Evolutionary conservation across 2,113 vertebrate genomes (phyloP).

Genomic region (Peromyscus leucopus): DNA sequence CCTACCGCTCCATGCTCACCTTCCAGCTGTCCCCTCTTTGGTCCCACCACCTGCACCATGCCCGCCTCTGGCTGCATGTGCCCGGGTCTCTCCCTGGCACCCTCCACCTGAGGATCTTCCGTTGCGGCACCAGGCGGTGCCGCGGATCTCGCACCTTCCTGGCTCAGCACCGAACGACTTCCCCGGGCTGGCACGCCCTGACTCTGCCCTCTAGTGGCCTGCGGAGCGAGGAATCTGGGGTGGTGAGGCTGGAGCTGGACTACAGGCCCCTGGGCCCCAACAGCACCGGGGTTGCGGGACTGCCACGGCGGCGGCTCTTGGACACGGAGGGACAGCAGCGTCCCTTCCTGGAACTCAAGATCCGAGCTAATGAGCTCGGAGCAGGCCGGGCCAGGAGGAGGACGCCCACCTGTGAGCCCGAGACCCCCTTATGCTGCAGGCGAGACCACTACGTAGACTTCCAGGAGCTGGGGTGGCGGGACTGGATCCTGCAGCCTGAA

Average conservation of each 20-base stretch:
- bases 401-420: slow-evolving; percentile 87
- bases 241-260: slow-evolving; percentile 63
- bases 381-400: slow-evolving; percentile 85
- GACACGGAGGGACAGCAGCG: slow-evolving; percentile 71
- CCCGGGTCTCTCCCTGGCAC: neutral
- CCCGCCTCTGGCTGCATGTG: slow-evolving; percentile 73
- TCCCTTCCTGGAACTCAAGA: slow-evolving; percentile 92
- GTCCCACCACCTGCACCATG: slow-evolving; percentile 23
- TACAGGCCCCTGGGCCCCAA: slow-evolving; percentile 47
- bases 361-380: slow-evolving; percentile 83
- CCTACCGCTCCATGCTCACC: slow-evolving; percentile 66
- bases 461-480: slow-evolving; percentile 90
- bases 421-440: slow-evolving; percentile 91
- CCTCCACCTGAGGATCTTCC: slow-evolving; percentile 66
- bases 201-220: slow-evolving; percentile 77
- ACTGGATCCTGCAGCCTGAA: slow-evolving; percentile 95
- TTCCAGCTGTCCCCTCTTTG: slow-evolving; percentile 72
- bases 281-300: neutral
- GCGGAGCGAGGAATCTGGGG: neutral
- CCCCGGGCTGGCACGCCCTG: slow-evolving; percentile 73
- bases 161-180: slow-evolving; percentile 46
- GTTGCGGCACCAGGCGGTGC: neutral
- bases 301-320: neutral
- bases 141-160: slow-evolving; percentile 19
- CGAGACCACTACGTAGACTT: slow-evolving; percentile 94